Percentiles rank a stretch among this genome's conserved stretches.
Conservation (phyloP, 2,797 vertebrate genomes). For the Hyperoplus lanceolatus region DNA sequence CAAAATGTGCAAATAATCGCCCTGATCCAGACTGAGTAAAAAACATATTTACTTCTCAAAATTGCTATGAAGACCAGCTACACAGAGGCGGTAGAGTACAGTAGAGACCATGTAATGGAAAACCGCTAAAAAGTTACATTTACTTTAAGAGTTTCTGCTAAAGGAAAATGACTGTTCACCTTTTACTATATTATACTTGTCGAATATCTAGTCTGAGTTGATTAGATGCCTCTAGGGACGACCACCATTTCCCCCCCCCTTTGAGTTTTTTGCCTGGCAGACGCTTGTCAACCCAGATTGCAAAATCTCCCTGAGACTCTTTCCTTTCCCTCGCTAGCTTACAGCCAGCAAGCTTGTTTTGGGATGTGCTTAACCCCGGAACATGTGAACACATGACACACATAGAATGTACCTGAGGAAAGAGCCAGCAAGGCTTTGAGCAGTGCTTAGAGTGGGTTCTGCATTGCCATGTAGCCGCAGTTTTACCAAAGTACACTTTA, state of each 20-base stretch:
- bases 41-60: no score
- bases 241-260: slow-evolving; percentile 77
- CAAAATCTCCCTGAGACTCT: slow-evolving; percentile 61
- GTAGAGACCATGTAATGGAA: no score
- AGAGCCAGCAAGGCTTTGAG: slow-evolving; percentile 78
- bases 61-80: no score
- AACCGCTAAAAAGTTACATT: background rate
- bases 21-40: no score
- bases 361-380: slow-evolving; percentile 70
- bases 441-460: slow-evolving; percentile 75
- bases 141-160: slow-evolving; percentile 26
- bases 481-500: slow-evolving; percentile 24
- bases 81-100: no score
- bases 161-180: background rate
- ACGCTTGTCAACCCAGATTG: slow-evolving; percentile 75
- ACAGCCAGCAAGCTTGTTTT: slow-evolving; percentile 69
- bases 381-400: slow-evolving; percentile 74
- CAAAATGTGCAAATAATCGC: no score
- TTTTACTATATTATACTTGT: slow-evolving; percentile 9
- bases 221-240: slow-evolving; percentile 51
- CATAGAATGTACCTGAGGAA: slow-evolving; percentile 73
- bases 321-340: slow-evolving; percentile 59
- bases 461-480: slow-evolving; percentile 27
- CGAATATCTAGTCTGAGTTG: slow-evolving; percentile 32
- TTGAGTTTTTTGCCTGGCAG: slow-evolving; percentile 70